Evolutionary conservation across 2,113 vertebrate genomes (phyloP).

Genomic region (Callorhinus ursinus): DNA sequence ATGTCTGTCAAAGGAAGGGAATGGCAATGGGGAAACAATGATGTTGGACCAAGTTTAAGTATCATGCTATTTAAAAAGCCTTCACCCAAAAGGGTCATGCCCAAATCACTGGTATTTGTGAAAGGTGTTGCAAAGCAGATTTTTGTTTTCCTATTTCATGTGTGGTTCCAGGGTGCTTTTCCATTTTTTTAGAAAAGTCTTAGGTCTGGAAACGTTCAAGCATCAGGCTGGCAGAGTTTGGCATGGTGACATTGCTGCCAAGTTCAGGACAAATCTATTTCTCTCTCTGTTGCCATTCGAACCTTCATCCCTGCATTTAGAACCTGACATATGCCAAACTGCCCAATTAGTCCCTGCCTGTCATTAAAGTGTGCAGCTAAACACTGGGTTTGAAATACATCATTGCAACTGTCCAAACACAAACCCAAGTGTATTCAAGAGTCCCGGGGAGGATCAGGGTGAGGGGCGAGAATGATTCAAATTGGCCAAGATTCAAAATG

Average conservation of each 20-base stretch:
- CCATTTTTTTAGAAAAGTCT: background rate
- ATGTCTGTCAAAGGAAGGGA: slow-evolving; percentile 57
- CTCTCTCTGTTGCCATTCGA: slow-evolving; percentile 57
- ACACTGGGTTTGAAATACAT: slow-evolving; percentile 51
- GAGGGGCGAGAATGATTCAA: slow-evolving; percentile 29
- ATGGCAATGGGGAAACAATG: background rate
- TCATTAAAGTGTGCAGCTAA: slow-evolving; percentile 64
- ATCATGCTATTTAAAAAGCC: background rate
- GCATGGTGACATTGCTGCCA: slow-evolving; percentile 25
- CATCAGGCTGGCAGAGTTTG: slow-evolving; percentile 32
- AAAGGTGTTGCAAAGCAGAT: background rate
- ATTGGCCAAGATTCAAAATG: slow-evolving; percentile 73
- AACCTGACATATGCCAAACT: slow-evolving; percentile 64
- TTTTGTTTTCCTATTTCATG: background rate
- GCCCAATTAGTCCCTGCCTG: slow-evolving; percentile 51
- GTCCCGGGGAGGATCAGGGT: background rate
- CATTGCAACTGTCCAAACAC: slow-evolving; percentile 68
- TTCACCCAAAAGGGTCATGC: background rate
- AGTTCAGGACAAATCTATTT: slow-evolving; percentile 67
- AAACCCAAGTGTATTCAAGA: slow-evolving; percentile 55
- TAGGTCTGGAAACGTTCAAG: slow-evolving; percentile 7
- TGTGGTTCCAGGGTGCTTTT: background rate
- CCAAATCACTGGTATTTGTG: background rate
- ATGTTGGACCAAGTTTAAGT: slow-evolving; percentile 30
- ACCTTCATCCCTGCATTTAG: slow-evolving; percentile 56